Conservation (phyloP, 2,113 vertebrate genomes). For the Otocyon megalotis region DNA sequence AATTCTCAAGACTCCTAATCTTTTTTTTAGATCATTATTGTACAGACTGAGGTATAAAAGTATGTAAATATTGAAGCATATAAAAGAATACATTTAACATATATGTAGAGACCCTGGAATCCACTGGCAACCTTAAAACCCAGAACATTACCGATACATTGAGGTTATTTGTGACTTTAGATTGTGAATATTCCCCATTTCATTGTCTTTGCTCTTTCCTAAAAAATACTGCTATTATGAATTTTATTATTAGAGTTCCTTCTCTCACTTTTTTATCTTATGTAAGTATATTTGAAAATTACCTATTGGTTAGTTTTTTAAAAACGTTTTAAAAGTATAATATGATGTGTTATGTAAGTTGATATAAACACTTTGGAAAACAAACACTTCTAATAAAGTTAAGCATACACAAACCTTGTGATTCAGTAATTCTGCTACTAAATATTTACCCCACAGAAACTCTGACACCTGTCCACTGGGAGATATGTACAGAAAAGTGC, state of each 20-base stretch:
- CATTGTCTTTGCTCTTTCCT: neutral
- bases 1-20: neutral
- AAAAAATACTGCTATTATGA: neutral
- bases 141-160: neutral
- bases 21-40: neutral
- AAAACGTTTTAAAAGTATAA: neutral
- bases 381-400: neutral
- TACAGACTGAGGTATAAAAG: neutral
- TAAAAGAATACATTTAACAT: neutral
- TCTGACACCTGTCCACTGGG: neutral
- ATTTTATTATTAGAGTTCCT: neutral
- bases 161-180: neutral
- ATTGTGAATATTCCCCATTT: neutral
- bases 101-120: neutral
- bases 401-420: neutral
- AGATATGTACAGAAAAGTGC: slow-evolving; percentile 13
- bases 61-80: neutral
- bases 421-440: neutral
- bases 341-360: neutral
- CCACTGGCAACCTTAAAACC: neutral
- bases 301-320: slow-evolving; percentile 14
- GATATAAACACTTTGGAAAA: neutral
- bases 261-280: neutral
- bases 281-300: neutral
- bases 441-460: neutral